These are phyloP conservation scores for Rhadinocentrus ornatus DNA, from an alignment of 2,797 vertebrate genomes.

Conservation along the genomic window DNA sequence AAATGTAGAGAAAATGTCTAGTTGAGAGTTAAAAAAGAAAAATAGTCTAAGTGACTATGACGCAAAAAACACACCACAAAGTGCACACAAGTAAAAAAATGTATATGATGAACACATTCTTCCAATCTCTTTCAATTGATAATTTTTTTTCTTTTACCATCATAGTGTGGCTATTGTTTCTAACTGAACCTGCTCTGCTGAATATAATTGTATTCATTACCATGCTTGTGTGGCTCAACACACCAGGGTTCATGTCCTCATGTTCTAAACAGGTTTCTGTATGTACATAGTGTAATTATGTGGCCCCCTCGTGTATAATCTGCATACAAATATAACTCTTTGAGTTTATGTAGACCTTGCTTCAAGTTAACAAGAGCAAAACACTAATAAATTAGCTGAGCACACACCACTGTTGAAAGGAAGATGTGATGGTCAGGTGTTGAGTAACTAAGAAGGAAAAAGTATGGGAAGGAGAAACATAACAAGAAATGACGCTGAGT, in stretches of 20 bases:
- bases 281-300: not conserved
- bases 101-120: too few relatives aligned
- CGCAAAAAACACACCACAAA: too few relatives aligned
- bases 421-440: not conserved
- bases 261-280: not conserved
- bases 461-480: not conserved
- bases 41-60: too few relatives aligned
- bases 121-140: too few relatives aligned
- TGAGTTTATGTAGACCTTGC: constrained; percentile 20
- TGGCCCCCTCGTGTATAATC: constrained; percentile 13
- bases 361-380: constrained; percentile 28
- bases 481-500: constrained; percentile 27
- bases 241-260: constrained; percentile 5
- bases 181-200: constrained; percentile 42
- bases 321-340: constrained; percentile 23
- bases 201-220: constrained; percentile 34
- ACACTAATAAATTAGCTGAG: constrained; percentile 17
- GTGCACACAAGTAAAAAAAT: too few relatives aligned
- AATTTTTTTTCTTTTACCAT: too few relatives aligned
- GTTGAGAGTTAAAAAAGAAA: too few relatives aligned
- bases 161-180: constrained; percentile 33
- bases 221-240: constrained; percentile 25
- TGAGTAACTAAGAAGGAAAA: not conserved
- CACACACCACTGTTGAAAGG: not conserved
- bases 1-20: constrained; percentile 29